These are phyloP conservation scores for Petrocephalus sullivani DNA, from an alignment of 2,797 vertebrate genomes.

Conservation along the genomic window DNA sequence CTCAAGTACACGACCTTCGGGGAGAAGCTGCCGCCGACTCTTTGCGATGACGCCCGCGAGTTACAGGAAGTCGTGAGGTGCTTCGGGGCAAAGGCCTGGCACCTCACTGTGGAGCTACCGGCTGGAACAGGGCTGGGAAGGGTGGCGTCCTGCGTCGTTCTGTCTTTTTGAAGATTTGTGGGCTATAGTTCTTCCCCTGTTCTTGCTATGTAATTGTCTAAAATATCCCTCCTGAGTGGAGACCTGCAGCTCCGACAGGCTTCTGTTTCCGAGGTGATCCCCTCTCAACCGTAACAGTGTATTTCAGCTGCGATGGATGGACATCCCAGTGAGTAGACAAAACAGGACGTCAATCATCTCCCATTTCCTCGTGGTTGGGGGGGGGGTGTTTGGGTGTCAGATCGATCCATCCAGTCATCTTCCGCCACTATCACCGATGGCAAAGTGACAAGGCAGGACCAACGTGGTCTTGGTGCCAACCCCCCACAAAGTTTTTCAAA, in stretches of 20 bases:
- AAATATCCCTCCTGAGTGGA: neutral
- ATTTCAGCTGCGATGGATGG: neutral
- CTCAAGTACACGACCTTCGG: constrained; percentile 23
- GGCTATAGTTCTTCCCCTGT: neutral
- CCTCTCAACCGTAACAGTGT: neutral
- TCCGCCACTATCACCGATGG: neutral
- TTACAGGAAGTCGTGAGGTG: neutral
- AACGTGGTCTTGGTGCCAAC: neutral
- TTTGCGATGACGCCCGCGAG: neutral
- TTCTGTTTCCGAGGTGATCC: neutral
- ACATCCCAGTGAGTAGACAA: neutral
- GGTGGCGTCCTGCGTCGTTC: neutral
- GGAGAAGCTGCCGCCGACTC: neutral
- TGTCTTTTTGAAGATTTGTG: neutral
- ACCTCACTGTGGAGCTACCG: neutral
- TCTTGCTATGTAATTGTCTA: neutral
- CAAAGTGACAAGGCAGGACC: neutral
- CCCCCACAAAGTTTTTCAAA: neutral
- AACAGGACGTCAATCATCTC: neutral
- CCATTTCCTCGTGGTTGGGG: neutral
- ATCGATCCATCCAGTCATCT: neutral
- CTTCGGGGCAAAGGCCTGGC: neutral
- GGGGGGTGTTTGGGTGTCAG: neutral
- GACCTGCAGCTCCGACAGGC: neutral
- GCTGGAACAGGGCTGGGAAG: neutral